Base-by-base conservation (phyloP, 2,113 vertebrate genomes). In the Xyliphius kryptos region DNA sequence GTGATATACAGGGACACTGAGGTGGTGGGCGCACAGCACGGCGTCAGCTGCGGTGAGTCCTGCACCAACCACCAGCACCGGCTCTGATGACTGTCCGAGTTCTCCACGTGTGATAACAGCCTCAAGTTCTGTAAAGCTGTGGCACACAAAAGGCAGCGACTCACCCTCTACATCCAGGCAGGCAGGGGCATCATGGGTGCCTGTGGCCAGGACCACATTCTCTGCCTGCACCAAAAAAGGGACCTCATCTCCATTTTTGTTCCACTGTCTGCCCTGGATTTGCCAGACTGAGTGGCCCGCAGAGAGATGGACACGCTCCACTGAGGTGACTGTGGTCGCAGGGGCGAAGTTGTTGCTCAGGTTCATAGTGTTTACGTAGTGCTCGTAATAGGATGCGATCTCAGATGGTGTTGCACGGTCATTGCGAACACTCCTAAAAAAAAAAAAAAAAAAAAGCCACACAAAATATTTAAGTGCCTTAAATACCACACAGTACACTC, bases 361-460 rank as follows among this genome's bases (percentile, higher is more conserved):
- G 2, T 78, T 80, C 87, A 83, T 89, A 67, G 74, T 68, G 47
- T 70, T 76, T 43, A 90, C 85, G 19, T 87, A 89, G 79, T 89
- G 85, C 22, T 89, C 81, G 61, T 90, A 90, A 74, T 90, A 89
- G 12, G 83, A 88, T 8, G 88, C 88, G 0, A 90, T 87, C 74
- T 90, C 87, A 1, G 86, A 82, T 0, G 88, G 82, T 0, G 87
- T 89, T 67, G 86, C 88, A 0, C 88, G 82, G 63, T 90, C 87
- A 3, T 89, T 90, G 8, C 88, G 75, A 1, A 89, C 70, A 9
- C 83, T 88, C 61, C 88, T 90, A 67, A 62, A 57, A 19, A 56
- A 10, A 52, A 3, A 56, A 3, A 66, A 12, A 37, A n/a, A 50
- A 3, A 54, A 58, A 59, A 3, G 1, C 58, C 38, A 61, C 2